Conservation (phyloP, 1,140 invertebrate genomes). For the Polypedilum pembai region DNA sequence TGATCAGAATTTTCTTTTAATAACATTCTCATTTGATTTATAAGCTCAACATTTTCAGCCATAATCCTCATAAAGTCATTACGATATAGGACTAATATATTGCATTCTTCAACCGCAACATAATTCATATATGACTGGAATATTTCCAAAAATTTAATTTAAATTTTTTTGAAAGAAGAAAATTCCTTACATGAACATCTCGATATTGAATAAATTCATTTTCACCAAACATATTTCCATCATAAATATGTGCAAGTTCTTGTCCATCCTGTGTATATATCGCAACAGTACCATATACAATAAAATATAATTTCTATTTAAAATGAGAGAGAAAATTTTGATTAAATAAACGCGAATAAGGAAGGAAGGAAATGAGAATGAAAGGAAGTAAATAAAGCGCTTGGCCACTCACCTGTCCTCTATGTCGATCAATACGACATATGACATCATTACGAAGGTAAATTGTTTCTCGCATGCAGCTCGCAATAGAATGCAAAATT, state of each 20-base stretch:
- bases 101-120: constrained; percentile 12
- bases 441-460: not conserved
- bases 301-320: not conserved
- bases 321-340: not conserved
- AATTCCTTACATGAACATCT: not conserved
- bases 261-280: not conserved
- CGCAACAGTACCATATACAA: not conserved
- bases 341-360: not conserved
- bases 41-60: not conserved
- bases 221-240: constrained; percentile 23
- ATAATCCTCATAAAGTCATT: not conserved
- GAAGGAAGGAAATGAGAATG: not conserved
- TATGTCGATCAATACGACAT: not conserved
- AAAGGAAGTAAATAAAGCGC: not conserved
- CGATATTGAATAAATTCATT: not conserved
- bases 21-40: constrained; percentile 2
- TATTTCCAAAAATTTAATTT: not conserved
- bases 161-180: not conserved
- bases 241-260: not conserved
- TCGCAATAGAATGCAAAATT: not conserved
- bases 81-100: not conserved
- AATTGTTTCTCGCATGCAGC: not conserved
- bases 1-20: not conserved
- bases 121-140: not conserved
- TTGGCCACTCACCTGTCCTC: not conserved